A percentile compares a stretch with the other conserved stretches of the same genome.
Evolutionary conservation across 2,113 vertebrate genomes (phyloP).

Genomic region (Sinocyclocheilus rhinocerous): DNA sequence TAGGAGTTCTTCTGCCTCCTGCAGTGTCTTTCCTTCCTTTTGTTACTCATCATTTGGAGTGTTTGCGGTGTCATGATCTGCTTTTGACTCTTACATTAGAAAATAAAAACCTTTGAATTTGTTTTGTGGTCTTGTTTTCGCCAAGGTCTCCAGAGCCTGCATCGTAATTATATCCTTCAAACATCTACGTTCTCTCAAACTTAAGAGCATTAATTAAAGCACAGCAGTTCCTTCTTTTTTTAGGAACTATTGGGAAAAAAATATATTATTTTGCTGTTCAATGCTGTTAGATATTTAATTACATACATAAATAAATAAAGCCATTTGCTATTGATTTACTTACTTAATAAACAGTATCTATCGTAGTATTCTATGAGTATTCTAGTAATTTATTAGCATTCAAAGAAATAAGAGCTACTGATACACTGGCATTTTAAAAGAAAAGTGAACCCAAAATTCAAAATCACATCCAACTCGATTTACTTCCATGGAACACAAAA

Average conservation of each 20-base stretch:
- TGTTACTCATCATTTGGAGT: background rate
- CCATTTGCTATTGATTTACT: background rate
- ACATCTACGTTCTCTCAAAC: background rate
- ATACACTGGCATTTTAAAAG: background rate
- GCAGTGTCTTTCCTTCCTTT: constrained; percentile 9
- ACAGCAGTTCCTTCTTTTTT: background rate
- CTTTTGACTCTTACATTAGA: background rate
- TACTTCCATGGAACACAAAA: background rate
- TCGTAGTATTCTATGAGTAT: background rate
- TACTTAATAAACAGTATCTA: background rate
- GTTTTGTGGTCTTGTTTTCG: background rate
- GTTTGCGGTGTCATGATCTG: background rate
- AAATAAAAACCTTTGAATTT: background rate
- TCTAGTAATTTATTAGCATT: background rate
- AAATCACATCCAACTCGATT: background rate
- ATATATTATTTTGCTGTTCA: background rate
- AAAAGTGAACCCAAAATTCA: background rate
- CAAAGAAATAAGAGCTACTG: background rate
- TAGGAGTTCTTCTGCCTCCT: constrained; percentile 1
- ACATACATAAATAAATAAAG: background rate
- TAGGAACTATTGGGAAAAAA: background rate
- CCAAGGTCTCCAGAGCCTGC: background rate
- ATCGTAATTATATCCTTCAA: constrained; percentile 4
- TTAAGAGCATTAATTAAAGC: constrained; percentile 4
- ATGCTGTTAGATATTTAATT: background rate